Conservation (phyloP, 1,140 invertebrate species). For the Polypedilum vanderplanki region DNA sequence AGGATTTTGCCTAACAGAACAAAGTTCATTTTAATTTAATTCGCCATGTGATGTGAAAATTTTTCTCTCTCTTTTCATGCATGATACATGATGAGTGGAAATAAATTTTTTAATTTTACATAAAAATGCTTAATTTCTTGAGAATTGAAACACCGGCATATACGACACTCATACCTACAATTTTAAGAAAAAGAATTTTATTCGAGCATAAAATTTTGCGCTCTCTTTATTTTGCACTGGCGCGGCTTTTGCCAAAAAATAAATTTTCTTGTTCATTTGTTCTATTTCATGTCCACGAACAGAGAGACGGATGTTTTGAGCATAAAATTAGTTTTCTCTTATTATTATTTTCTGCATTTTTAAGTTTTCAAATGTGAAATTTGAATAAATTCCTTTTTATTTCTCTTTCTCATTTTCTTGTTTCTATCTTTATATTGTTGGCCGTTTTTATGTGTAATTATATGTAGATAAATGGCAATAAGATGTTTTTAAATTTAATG, state of each 20-base stretch:
- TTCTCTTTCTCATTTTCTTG: too few relatives aligned
- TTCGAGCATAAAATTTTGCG: neutral
- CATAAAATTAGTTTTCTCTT: constrained; percentile 16
- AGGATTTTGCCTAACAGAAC: neutral
- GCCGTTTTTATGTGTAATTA: too few relatives aligned
- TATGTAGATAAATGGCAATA: too few relatives aligned
- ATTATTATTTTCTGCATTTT: neutral
- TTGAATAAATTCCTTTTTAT: neutral
- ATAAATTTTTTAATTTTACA: constrained; percentile 20
- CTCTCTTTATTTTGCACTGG: neutral
- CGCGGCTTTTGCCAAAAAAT: constrained; percentile 5
- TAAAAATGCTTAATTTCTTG: neutral
- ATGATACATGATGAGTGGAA: constrained; percentile 4
- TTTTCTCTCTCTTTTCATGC: neutral
- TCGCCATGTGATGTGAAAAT: constrained; percentile 10
- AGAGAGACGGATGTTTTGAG: neutral
- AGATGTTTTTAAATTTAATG: too few relatives aligned
- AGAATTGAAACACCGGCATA: neutral
- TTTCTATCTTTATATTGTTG: too few relatives aligned
- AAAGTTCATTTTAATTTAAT: constrained; percentile 6
- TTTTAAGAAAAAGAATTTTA: neutral
- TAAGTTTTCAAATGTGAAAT: neutral
- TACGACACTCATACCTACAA: too few relatives aligned
- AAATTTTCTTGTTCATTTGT: constrained; percentile 2
- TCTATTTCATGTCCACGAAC: neutral